Conservation (phyloP, 1,140 invertebrate species). For the Acyrthosiphon pisum region DNA sequence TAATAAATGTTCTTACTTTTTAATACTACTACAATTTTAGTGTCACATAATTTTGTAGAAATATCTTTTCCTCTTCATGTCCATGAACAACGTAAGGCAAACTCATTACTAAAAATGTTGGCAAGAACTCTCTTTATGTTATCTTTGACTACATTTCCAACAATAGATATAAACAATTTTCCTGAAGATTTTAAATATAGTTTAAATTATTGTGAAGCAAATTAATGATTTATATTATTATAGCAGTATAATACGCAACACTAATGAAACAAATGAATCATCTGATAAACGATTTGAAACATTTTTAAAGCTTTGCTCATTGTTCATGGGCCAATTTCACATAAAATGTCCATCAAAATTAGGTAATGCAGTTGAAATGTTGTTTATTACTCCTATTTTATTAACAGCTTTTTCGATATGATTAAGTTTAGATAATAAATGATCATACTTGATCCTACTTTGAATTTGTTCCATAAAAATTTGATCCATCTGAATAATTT, state of each 20-base stretch:
- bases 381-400: neutral
- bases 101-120: neutral
- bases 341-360: neutral
- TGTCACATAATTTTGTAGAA: conserved; percentile 2
- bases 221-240: conserved; percentile 18
- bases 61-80: conserved; percentile 15
- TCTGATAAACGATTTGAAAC: neutral
- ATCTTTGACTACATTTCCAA: neutral
- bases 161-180: neutral
- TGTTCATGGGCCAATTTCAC: neutral
- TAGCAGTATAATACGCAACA: neutral
- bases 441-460: neutral
- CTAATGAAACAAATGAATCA: neutral
- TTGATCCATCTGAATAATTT: neutral
- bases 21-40: conserved; percentile 16
- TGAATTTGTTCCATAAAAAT: conserved; percentile 25
- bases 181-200: conserved; percentile 8
- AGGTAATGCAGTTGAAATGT: neutral
- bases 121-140: neutral
- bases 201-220: neutral
- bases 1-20: conserved; percentile 3
- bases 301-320: neutral
- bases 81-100: neutral
- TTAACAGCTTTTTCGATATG: neutral
- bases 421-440: neutral